Conservation (phyloP, 2,797 vertebrate species). For the Mus spretus region DNA sequence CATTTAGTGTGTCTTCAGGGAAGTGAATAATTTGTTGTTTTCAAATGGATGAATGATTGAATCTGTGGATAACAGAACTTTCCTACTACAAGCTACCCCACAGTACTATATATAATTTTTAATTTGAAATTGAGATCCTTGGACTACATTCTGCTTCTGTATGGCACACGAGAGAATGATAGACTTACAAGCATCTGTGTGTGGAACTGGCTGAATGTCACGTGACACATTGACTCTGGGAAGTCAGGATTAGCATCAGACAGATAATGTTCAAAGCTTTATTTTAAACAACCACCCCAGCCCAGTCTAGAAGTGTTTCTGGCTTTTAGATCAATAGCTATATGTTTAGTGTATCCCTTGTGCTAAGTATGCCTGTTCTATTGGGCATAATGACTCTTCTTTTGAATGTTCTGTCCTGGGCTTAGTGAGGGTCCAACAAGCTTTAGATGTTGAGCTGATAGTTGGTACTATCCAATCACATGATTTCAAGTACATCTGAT, state of each 20-base stretch:
- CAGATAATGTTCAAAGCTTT: constrained; percentile 11
- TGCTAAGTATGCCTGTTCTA: background rate
- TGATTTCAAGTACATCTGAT: background rate
- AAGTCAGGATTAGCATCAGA: constrained; percentile 44
- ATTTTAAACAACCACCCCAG: constrained; percentile 40
- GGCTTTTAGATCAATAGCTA: background rate
- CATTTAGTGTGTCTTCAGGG: background rate
- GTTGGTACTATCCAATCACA: background rate
- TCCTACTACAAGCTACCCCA: constrained; percentile 14
- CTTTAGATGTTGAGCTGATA: background rate
- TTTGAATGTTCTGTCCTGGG: background rate
- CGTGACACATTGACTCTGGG: constrained; percentile 36
- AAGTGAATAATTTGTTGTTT: background rate
- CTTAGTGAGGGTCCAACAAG: background rate
- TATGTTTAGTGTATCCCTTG: background rate
- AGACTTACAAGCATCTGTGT: constrained; percentile 63
- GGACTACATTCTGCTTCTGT: constrained; percentile 61
- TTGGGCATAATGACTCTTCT: background rate
- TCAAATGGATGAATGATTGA: background rate
- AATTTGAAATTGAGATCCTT: constrained; percentile 42
- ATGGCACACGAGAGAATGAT: constrained; percentile 40
- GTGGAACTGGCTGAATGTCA: constrained; percentile 57
- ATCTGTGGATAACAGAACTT: constrained; percentile 5
- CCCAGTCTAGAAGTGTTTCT: background rate
- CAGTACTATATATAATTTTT: background rate